A percentile compares a stretch with the other conserved stretches of the same genome.
Evolutionary conservation across 2,888 invertebrate species (phyloP).

Genomic region (Phasia obesa): DNA sequence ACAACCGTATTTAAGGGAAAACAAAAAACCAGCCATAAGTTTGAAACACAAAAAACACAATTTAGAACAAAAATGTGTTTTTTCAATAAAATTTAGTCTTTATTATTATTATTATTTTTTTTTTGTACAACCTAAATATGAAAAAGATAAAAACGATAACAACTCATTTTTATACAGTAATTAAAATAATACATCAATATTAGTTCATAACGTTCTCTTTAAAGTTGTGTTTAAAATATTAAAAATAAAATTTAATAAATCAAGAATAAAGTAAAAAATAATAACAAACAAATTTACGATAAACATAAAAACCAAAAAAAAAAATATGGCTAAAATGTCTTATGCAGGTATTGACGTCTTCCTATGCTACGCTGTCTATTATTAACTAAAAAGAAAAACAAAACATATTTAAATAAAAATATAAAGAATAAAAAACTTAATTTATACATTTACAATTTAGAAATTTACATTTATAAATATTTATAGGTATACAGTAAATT

Average conservation of each 20-base stretch:
- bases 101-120: constrained; percentile 28
- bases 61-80: constrained; percentile 2
- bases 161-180: constrained; percentile 63
- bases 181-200: constrained; percentile 19
- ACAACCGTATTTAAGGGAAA: constrained; percentile 67
- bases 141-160: constrained; percentile 35
- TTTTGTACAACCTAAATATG: constrained; percentile 25
- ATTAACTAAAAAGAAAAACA: constrained; percentile 80
- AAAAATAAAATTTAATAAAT: constrained; percentile 51
- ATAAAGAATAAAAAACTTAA: constrained; percentile 74
- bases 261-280: constrained; percentile 44
- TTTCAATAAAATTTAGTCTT: constrained; percentile 18
- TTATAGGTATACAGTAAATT: constrained; percentile 70
- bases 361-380: constrained; percentile 84
- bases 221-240: constrained; percentile 59
- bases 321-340: constrained; percentile 83
- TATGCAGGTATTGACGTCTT: constrained; percentile 84
- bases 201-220: constrained; percentile 61
- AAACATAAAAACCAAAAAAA: constrained; percentile 71
- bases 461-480: constrained; percentile 75
- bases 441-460: constrained; percentile 78
- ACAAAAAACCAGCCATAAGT: constrained; percentile 59
- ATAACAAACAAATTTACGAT: constrained; percentile 53
- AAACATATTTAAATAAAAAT: constrained; percentile 72
- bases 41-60: constrained; percentile 32